A percentile compares a stretch with the other conserved stretches of the same genome.
Conservation (phyloP, 2,797 vertebrate species). For the Pseudochirops cupreus region DNA sequence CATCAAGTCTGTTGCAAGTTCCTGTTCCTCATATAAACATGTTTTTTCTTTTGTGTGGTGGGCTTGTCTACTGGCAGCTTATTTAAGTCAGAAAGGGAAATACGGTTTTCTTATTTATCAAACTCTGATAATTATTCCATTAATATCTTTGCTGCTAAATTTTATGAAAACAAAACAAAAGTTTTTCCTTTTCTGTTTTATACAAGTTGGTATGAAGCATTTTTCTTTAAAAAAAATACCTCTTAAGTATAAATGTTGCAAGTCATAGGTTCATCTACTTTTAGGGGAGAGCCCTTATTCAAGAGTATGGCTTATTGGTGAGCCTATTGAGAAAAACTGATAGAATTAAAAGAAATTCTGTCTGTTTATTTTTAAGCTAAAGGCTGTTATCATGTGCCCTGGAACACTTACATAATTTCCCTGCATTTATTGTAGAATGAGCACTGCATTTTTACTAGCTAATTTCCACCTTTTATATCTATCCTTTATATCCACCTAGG, state of each 20-base stretch:
- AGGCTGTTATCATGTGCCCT: not conserved
- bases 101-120: too few species aligned
- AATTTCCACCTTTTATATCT: not conserved
- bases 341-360: not conserved
- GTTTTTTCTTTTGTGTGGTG: not conserved
- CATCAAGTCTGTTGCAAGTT: not conserved
- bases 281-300: not conserved
- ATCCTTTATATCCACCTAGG: not conserved
- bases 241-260: not conserved
- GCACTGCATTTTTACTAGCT: not conserved
- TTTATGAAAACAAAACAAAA: not conserved
- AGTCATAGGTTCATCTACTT: not conserved
- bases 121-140: too few species aligned
- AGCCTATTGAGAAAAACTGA: not conserved
- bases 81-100: not conserved
- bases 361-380: not conserved
- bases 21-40: not conserved
- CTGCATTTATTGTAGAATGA: not conserved
- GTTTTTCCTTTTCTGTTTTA: not conserved
- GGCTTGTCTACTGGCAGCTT: not conserved
- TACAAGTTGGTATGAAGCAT: not conserved
- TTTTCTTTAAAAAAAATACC: not conserved
- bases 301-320: not conserved
- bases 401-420: not conserved
- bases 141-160: not conserved